Conservation (phyloP, 2,797 vertebrate genomes). For the Falco concolor region DNA sequence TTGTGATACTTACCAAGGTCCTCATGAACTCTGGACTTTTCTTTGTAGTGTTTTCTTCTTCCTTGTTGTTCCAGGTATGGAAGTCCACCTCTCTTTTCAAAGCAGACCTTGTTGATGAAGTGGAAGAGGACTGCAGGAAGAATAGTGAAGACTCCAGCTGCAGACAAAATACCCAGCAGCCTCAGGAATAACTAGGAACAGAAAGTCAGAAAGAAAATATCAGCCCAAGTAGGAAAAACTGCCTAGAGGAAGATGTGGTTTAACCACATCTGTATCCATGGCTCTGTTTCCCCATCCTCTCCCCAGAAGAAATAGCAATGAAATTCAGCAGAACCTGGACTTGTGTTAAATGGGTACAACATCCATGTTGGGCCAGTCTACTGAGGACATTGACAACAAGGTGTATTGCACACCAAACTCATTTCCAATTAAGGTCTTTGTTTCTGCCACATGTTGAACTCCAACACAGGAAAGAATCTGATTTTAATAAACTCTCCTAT, state of each 20-base stretch:
- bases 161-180: conserved; percentile 81
- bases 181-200: conserved; percentile 81
- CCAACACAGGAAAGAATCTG: background rate
- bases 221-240: background rate
- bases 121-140: conserved; percentile 82
- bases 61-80: conserved; percentile 75
- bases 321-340: background rate
- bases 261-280: background rate
- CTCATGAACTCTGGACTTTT: conserved; percentile 66
- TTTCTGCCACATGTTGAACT: background rate
- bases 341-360: background rate
- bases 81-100: conserved; percentile 77
- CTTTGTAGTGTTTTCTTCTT: conserved; percentile 66
- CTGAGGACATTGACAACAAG: background rate
- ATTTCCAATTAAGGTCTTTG: background rate
- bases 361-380: fast-evolving
- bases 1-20: conserved; percentile 78
- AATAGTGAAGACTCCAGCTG: conserved; percentile 80
- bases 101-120: conserved; percentile 87
- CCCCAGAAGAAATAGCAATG: background rate
- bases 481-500: background rate
- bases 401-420: background rate
- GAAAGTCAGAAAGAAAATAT: conserved; percentile 67
- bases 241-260: background rate
- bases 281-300: background rate